These are phyloP conservation scores for Microctonus brassicae DNA, from an alignment of 2,888 invertebrate genomes.

Conservation along the genomic window DNA sequence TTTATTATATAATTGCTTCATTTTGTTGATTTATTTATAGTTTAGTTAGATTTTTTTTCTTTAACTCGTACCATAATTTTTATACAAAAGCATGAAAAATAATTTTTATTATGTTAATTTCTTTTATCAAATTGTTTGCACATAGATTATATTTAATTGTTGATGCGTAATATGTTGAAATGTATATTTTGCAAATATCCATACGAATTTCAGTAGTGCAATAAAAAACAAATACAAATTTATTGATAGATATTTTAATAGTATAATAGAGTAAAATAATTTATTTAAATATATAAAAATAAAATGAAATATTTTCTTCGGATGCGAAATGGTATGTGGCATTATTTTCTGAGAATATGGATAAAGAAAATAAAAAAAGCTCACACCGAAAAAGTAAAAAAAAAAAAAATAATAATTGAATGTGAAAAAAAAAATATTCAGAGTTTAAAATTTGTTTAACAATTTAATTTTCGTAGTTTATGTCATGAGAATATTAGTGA, in stretches of 20 bases:
- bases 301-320: constrained; percentile 6
- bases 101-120: background rate
- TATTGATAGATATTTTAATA: constrained; percentile 1
- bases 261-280: background rate
- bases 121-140: background rate
- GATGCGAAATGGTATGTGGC: background rate
- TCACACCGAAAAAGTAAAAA: background rate
- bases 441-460: background rate
- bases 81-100: background rate
- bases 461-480: background rate
- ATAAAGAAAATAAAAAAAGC: background rate
- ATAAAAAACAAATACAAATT: background rate
- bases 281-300: constrained; percentile 15
- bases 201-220: background rate
- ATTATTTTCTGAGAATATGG: constrained; percentile 19
- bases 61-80: background rate
- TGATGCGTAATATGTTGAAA: background rate
- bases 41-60: background rate
- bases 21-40: background rate
- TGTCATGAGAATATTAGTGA: background rate
- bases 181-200: background rate
- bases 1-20: background rate
- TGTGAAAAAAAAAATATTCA: too few relatives aligned
- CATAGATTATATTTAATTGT: background rate
- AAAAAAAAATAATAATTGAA: background rate